Percentiles rank a stretch among this genome's conserved stretches.
Conservation (phyloP, 1,140 invertebrate species). For the Lamellibrachia luymesi region DNA sequence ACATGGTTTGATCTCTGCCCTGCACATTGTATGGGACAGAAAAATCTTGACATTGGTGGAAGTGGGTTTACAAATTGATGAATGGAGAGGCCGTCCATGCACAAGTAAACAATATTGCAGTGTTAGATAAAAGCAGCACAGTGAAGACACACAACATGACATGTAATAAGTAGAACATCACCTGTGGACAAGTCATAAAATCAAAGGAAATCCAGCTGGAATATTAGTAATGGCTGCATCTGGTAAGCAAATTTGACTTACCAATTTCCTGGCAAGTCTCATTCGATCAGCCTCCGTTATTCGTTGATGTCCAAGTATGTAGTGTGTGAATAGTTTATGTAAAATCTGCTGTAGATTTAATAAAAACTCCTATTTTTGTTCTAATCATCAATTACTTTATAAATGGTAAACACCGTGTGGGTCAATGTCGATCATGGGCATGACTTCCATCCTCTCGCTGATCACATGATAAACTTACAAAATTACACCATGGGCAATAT, state of each 20-base stretch:
- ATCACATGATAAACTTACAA: too few relatives aligned
- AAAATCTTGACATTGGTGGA: not conserved
- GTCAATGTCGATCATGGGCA: too few relatives aligned
- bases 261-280: not conserved
- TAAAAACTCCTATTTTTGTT: too few relatives aligned
- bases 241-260: not conserved
- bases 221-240: not conserved
- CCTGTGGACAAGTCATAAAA: not conserved
- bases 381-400: too few relatives aligned
- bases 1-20: not conserved
- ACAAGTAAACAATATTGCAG: too few relatives aligned
- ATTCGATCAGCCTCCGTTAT: not conserved
- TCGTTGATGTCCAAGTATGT: not conserved
- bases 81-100: too few relatives aligned
- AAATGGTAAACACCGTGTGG: too few relatives aligned
- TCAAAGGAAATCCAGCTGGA: not conserved
- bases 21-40: not conserved
- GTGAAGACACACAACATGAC: not conserved
- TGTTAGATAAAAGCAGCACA: too few relatives aligned
- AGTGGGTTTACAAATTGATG: not conserved
- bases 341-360: too few relatives aligned
- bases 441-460: too few relatives aligned
- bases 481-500: too few relatives aligned
- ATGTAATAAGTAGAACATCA: not conserved
- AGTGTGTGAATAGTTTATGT: too few relatives aligned